Percentiles rank a stretch among this genome's conserved stretches.
phyloP scores from a whole-genome alignment of 2,113 vertebrate species.

The Melanostigma gelatinosum region DNA sequence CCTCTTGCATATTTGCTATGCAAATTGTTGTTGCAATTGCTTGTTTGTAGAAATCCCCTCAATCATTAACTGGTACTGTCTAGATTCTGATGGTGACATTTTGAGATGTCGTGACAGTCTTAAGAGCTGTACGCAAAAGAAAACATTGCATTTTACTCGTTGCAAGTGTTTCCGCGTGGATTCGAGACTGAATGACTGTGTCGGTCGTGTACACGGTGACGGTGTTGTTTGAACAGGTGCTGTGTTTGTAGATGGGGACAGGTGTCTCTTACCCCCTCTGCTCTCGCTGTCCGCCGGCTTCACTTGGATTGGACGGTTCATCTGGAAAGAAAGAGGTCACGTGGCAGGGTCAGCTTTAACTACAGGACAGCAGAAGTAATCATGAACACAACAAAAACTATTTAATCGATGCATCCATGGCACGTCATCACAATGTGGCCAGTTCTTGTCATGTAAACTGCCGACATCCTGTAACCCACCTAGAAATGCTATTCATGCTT shows the following conservation, averaged over 20 bases:
- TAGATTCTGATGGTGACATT: background rate
- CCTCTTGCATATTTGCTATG: background rate
- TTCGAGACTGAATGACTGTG: background rate
- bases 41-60: background rate
- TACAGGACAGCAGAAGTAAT: background rate
- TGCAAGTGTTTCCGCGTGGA: background rate
- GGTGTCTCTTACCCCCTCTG: constrained; percentile 85
- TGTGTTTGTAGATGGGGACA: constrained; percentile 60
- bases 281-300: constrained; percentile 89
- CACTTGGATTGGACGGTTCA: constrained; percentile 89
- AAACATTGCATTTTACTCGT: background rate
- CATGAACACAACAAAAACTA: background rate
- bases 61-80: background rate
- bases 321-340: constrained; percentile 73
- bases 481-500: constrained; percentile 5
- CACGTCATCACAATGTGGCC: background rate
- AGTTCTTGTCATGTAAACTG: background rate
- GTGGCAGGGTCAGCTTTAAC: constrained; percentile 2
- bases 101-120: background rate
- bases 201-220: background rate
- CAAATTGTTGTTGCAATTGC: background rate
- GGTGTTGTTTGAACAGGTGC: constrained; percentile 62
- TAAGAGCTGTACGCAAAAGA: background rate
- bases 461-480: background rate
- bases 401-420: background rate